A percentile compares a stretch with the other conserved stretches of the same genome.
Evolutionary conservation across 2,888 invertebrate genomes (phyloP).

Genomic region (Rhodophaea formosa): DNA sequence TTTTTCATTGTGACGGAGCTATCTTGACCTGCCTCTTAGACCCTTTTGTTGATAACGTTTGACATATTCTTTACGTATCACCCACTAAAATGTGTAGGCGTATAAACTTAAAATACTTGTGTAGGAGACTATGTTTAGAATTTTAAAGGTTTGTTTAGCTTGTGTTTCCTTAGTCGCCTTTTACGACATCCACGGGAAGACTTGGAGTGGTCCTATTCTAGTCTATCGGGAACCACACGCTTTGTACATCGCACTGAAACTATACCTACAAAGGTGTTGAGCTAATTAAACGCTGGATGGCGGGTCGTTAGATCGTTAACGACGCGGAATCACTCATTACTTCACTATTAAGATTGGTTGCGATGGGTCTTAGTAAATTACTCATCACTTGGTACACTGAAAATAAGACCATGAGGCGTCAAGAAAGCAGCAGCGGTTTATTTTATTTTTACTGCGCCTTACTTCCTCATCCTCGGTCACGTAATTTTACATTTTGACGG

Average conservation of each 20-base stretch:
- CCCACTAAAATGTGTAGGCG: not conserved
- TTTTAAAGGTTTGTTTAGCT: too few relatives aligned
- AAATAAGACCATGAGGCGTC: too few relatives aligned
- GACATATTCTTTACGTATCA: constrained; percentile 2
- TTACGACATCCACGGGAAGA: too few relatives aligned
- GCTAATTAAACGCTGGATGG: not conserved
- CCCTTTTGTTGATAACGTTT: constrained; percentile 8
- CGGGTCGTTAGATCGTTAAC: not conserved
- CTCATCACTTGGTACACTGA: too few relatives aligned
- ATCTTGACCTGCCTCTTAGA: constrained; percentile 7
- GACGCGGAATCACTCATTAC: constrained; percentile 1
- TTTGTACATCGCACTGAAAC: too few relatives aligned
- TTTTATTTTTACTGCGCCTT: not conserved
- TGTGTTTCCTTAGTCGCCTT: too few relatives aligned
- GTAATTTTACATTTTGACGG: constrained; percentile 7
- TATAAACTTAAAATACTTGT: not conserved
- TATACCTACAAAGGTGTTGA: not conserved
- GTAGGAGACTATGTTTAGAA: not conserved
- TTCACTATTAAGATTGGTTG: not conserved
- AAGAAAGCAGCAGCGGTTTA: not conserved
- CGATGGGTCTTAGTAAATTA: too few relatives aligned
- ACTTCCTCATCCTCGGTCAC: not conserved
- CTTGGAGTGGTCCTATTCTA: too few relatives aligned
- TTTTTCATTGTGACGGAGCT: constrained; percentile 2
- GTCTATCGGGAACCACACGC: too few relatives aligned